Percentiles rank a stretch among this genome's conserved stretches.
Evolutionary conservation across 1,140 invertebrate genomes (phyloP).

Genomic region (Pogonomyrmex californicus): DNA sequence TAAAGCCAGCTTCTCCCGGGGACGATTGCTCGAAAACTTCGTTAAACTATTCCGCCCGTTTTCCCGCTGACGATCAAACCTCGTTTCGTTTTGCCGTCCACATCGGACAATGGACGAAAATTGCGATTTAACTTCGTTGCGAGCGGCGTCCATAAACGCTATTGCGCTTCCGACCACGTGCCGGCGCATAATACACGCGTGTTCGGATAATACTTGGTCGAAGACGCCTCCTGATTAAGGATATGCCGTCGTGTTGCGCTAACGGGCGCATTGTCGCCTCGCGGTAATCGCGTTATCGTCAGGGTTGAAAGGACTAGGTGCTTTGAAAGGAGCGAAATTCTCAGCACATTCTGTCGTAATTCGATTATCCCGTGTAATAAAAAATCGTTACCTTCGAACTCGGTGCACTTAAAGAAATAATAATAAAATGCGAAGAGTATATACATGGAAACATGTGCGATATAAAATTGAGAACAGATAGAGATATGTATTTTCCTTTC

Average conservation of each 20-base stretch:
- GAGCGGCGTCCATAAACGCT: slow-evolving; percentile 29
- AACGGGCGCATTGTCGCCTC: slow-evolving; percentile 64
- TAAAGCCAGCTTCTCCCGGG: slow-evolving; percentile 49
- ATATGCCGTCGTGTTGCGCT: slow-evolving; percentile 40
- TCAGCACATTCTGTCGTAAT: not conserved
- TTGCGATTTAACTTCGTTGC: slow-evolving; percentile 75
- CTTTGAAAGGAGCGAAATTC: slow-evolving; percentile 49
- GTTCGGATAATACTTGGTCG: slow-evolving; percentile 67
- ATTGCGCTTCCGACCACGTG: slow-evolving; percentile 75
- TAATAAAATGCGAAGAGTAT: not conserved
- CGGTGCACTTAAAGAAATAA: not conserved
- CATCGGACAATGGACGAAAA: slow-evolving; percentile 69
- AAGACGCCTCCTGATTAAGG: slow-evolving; percentile 71
- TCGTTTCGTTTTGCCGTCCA: slow-evolving; percentile 24
- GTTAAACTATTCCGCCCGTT: slow-evolving; percentile 47
- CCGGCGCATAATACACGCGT: slow-evolving; percentile 73
- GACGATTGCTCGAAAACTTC: slow-evolving; percentile 45
- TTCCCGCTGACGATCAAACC: slow-evolving; percentile 42
- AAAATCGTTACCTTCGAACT: slow-evolving; percentile 2
- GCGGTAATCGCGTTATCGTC: slow-evolving; percentile 68
- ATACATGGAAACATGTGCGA: not conserved
- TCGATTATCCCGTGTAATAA: not conserved
- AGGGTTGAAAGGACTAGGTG: slow-evolving; percentile 1
- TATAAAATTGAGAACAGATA: not conserved
- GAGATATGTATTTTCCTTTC: not conserved